These are phyloP conservation scores for Ochotona curzoniae DNA, from an alignment of 2,113 vertebrate genomes.

Conservation along the genomic window DNA sequence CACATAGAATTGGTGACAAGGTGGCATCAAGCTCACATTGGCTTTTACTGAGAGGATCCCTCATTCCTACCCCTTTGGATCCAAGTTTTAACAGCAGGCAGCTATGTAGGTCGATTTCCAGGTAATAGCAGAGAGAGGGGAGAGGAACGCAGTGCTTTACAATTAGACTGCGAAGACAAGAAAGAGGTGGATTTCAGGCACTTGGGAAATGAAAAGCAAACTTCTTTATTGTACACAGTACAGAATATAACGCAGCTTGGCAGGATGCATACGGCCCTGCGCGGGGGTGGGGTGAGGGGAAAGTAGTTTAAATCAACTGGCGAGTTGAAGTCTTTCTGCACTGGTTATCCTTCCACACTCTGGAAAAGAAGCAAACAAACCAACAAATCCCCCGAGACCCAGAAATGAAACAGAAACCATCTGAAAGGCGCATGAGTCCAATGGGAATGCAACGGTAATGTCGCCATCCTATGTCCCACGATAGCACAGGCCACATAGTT, in stretches of 20 bases:
- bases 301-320: conserved; percentile 84
- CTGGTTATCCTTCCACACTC: conserved; percentile 81
- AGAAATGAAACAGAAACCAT: conserved; percentile 23
- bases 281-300: conserved; percentile 55
- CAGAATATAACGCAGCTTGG: conserved; percentile 95
- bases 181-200: conserved; percentile 54
- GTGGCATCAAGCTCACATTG: not conserved
- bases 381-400: conserved; percentile 3
- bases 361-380: conserved; percentile 71
- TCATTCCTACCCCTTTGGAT: not conserved
- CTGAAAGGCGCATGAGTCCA: conserved; percentile 64
- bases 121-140: no score
- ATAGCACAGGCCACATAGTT: not conserved
- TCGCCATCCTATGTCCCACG: conserved; percentile 6
- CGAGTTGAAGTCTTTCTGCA: conserved; percentile 87
- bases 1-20: not conserved
- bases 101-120: not conserved
- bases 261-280: conserved; percentile 92
- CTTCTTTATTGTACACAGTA: conserved; percentile 98
- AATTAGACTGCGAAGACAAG: conserved; percentile 20
- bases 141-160: not conserved
- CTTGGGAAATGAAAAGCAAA: conserved; percentile 86
- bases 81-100: not conserved
- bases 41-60: not conserved
- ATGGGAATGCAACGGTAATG: conserved; percentile 62